These are phyloP conservation scores for Myotis yumanensis DNA, from an alignment of 2,113 vertebrate species.

Conservation along the genomic window DNA sequence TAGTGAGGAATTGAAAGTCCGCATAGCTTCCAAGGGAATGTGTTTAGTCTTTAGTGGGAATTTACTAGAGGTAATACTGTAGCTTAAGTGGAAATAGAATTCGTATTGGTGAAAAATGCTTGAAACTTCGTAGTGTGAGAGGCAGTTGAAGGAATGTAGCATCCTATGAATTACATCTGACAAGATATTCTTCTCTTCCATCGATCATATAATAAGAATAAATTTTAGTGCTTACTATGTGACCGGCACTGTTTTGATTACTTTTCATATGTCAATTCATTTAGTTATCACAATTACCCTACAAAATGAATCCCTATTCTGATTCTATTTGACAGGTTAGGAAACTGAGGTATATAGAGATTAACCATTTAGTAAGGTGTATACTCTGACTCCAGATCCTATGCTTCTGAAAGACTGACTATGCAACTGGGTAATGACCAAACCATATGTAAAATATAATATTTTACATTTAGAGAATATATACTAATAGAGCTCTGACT, in stretches of 20 bases:
- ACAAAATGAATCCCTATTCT: background rate
- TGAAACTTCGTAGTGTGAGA: background rate
- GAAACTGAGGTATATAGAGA: background rate
- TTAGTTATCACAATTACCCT: background rate
- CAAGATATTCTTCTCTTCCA: background rate
- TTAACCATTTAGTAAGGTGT: background rate
- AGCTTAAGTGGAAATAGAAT: background rate
- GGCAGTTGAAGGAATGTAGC: background rate
- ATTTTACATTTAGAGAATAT: background rate
- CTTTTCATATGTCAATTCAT: background rate
- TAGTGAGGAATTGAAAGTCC: background rate
- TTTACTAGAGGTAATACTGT: background rate
- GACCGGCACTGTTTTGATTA: background rate
- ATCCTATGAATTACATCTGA: background rate
- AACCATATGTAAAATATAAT: background rate
- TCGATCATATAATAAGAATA: background rate
- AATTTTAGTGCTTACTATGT: background rate
- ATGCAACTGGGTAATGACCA: background rate
- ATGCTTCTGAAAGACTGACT: background rate
- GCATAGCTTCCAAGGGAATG: background rate
- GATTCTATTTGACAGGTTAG: background rate
- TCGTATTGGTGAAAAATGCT: background rate
- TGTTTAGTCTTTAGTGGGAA: background rate
- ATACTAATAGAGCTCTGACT: background rate
- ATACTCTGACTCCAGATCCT: no score